Percentiles rank a stretch among this genome's conserved stretches.
Conservation (phyloP, 2,797 vertebrate genomes). For the Megaceryle alcyon region DNA sequence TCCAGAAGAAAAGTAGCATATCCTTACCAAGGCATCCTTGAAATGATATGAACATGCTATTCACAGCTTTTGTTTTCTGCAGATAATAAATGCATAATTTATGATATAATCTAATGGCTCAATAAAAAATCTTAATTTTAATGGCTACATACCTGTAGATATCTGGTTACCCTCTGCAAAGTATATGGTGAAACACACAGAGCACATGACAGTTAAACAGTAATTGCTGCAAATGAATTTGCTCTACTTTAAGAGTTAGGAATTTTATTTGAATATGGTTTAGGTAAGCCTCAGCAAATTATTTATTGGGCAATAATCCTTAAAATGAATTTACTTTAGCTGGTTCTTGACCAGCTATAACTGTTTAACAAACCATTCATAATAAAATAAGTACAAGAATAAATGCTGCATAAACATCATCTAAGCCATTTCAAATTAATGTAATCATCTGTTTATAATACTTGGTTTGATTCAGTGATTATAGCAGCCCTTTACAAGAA, state of each 20-base stretch:
- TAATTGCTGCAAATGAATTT: constrained; percentile 37
- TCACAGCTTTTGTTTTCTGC: neutral
- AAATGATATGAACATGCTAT: neutral
- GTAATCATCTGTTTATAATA: constrained; percentile 16
- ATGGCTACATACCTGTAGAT: neutral
- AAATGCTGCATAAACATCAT: constrained; percentile 47
- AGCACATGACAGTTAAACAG: neutral
- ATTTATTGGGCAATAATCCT: constrained; percentile 64
- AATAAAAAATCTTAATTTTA: neutral
- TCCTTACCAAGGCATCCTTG: neutral
- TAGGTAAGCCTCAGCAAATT: constrained; percentile 40
- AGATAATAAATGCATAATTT: neutral
- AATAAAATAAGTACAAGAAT: constrained; percentile 49
- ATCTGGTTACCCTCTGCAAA: neutral
- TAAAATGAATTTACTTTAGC: constrained; percentile 41
- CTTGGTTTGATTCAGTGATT: constrained; percentile 30
- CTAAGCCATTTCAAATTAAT: constrained; percentile 30
- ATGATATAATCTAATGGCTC: neutral
- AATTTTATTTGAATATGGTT: constrained; percentile 29
- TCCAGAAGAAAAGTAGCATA: neutral
- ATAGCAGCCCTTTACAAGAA: neutral
- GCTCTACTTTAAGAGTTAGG: neutral
- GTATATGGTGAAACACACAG: neutral
- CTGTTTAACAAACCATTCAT: constrained; percentile 59
- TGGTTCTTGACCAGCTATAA: constrained; percentile 41